Base-by-base conservation (phyloP, 1,140 invertebrate genomes). In the Polypedilum pembai region DNA sequence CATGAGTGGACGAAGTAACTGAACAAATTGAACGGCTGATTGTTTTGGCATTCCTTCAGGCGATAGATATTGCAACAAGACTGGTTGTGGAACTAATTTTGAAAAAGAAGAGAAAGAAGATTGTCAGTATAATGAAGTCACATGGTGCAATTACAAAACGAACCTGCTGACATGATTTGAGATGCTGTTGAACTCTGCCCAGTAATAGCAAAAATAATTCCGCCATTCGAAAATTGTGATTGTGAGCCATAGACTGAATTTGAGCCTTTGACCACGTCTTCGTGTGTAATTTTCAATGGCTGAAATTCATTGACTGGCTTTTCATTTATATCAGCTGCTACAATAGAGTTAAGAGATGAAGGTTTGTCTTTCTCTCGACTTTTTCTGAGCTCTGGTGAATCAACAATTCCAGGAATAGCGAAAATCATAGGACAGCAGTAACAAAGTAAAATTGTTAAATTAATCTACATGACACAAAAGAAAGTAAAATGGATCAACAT, bases 181-280 rank as follows among this genome's bases (percentile, higher is more conserved):
- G 17, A 7, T 69, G 65, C 8, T 69, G 1, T 0, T 10, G 17
- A n/a, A 18, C 65, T 18, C 17, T 69, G 17, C 2, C 65, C 65
- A 20, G 10, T 56, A 8, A 69, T 69, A 3, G 65, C 17, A 20
- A 69, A 69, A 12, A 69, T 18, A 8, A 69, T 69, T 5, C 65
- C 65, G 20, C 65, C 65, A 69, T 18, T 69, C 8, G 65, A 20
- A 10, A 69, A 69, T 69, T n/a, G 65, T 18, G 17, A 69, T 69
- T 69, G 65, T 8, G 65, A 69, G 7, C 65, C 17, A 69, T 69
- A 69, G 20, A 69, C 65, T n/a, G 65, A 69, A 69, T 69, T 69
- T 3, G n/a, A 4, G 4, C 65, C 65, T 69, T 20, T 69, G 7
- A 69, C 65, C 0, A 69, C 65, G 12, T 69, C 65, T 7, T 69